phyloP scores from a whole-genome alignment of 2,888 invertebrate species.

The Oligia latruncula region DNA sequence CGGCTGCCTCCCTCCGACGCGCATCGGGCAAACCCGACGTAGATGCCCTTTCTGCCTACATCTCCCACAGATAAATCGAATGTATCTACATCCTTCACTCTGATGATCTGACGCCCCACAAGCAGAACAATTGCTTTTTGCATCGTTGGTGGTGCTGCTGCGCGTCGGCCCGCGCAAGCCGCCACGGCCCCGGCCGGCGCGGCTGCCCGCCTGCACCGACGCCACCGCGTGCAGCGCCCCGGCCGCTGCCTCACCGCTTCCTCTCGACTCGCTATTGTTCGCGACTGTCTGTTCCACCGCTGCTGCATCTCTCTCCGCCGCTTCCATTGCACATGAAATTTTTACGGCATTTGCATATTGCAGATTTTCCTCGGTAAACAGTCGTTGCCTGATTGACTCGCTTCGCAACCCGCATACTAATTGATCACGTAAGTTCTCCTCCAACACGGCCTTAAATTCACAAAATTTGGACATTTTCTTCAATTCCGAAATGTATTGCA shows the following conservation, averaged over 20 bases:
- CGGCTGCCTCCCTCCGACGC: background rate
- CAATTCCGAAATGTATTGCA: background rate
- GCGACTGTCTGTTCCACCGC: constrained; percentile 1
- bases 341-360: background rate
- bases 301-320: constrained; percentile 6
- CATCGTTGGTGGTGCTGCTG: no score
- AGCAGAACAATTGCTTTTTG: no score
- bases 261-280: background rate
- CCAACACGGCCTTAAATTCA: background rate
- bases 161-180: no score
- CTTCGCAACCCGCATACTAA: background rate
- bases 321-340: constrained; percentile 3
- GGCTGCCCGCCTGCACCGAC: no score
- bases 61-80: constrained; percentile 25
- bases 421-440: no score
- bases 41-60: constrained; percentile 42
- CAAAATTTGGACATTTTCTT: background rate
- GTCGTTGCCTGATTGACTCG: background rate
- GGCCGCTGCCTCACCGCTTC: background rate
- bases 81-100: constrained; percentile 31
- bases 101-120: constrained; percentile 8
- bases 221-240: background rate
- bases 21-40: constrained; percentile 37
- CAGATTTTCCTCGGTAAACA: background rate
- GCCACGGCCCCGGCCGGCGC: no score